Conservation (phyloP, 2,888 invertebrate genomes). For the Xestia sexstrigata region DNA sequence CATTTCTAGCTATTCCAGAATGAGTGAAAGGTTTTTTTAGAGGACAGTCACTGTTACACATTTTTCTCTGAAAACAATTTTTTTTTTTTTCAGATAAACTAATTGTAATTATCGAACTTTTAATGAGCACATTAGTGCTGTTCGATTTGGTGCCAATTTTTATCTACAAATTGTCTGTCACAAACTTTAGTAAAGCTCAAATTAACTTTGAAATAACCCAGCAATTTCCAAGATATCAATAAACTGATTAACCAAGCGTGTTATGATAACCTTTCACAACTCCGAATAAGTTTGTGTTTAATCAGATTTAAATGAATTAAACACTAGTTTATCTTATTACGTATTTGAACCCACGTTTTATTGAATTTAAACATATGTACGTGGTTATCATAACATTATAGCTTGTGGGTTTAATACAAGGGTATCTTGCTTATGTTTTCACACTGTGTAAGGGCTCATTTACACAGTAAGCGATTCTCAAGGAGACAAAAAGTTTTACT, state of each 20-base stretch:
- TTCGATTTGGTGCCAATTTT: neutral
- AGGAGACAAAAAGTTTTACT: neutral
- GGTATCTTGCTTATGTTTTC: conserved; percentile 6
- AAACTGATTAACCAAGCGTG: neutral
- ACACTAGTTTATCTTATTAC: conserved; percentile 13
- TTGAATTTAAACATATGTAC: neutral
- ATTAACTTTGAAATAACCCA: neutral
- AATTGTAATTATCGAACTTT: neutral
- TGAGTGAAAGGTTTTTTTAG: neutral
- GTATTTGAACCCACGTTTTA: neutral
- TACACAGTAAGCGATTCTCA: neutral
- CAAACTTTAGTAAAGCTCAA: neutral
- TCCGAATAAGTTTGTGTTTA: neutral
- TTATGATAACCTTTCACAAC: neutral
- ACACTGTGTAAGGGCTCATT: neutral
- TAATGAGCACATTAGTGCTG: neutral
- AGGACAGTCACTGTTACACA: neutral
- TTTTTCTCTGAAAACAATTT: too few species aligned
- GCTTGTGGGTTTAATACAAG: neutral
- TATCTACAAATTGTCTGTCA: neutral
- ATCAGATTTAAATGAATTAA: conserved; percentile 16
- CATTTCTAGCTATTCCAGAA: neutral
- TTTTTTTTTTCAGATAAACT: neutral
- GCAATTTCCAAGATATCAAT: neutral
- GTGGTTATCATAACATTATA: neutral